Evolutionary conservation across 1,140 invertebrate genomes (phyloP).

Genomic region (Schlechtendalia chinensis): DNA sequence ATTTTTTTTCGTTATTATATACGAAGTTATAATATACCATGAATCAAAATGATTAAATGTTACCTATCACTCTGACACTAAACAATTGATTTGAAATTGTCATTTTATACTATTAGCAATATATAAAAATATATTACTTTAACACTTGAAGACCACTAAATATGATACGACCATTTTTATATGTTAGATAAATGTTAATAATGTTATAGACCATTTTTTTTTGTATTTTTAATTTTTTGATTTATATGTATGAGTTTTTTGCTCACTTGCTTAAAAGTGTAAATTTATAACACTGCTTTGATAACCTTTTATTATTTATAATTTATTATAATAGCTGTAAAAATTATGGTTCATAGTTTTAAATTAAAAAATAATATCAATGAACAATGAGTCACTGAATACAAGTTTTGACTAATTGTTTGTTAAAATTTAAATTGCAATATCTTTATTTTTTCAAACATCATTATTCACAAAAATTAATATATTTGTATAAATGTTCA

Average conservation of each 20-base stretch:
- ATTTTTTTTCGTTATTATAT: constrained; percentile 11
- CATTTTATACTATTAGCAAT: not conserved
- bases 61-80: not conserved
- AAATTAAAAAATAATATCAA: not conserved
- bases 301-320: constrained; percentile 16
- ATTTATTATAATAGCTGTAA: not conserved
- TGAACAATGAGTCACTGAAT: not conserved
- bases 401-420: not conserved
- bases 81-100: not conserved
- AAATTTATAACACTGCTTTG: constrained; percentile 7
- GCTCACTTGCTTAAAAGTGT: not conserved
- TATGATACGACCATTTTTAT: not conserved
- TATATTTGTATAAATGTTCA: constrained; percentile 12
- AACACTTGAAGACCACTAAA: not conserved
- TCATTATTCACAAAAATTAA: not conserved
- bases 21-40: not conserved
- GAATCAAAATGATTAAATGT: constrained; percentile 36
- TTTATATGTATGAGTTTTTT: constrained; percentile 26
- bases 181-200: not conserved
- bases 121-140: not conserved
- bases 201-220: not conserved
- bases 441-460: not conserved
- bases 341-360: not conserved
- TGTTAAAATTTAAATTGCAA: not conserved
- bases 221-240: constrained; percentile 22